Percentiles rank a stretch among this genome's conserved stretches.
Conservation (phyloP, 2,888 invertebrate genomes). For the Teleogryllus oceanicus region DNA sequence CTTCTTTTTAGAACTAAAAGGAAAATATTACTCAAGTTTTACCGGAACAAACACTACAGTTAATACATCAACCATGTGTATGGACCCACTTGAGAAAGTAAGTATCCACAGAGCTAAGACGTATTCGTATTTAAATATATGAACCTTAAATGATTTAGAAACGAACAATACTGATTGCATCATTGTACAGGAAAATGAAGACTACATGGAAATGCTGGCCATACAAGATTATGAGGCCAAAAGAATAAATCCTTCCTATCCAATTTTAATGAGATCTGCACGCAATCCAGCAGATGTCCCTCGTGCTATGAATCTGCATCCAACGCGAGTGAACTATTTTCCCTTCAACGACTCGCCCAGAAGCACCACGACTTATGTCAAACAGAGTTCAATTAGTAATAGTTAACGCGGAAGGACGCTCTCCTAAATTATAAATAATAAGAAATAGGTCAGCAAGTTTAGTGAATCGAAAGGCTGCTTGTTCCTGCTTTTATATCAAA, state of each 20-base stretch:
- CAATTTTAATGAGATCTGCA: neutral
- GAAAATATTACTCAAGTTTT: no score
- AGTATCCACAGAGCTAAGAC: neutral
- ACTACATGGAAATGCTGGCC: neutral
- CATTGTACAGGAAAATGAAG: neutral
- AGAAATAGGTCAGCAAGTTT: neutral
- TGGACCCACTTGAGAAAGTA: neutral
- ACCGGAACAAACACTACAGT: no score
- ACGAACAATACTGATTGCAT: neutral
- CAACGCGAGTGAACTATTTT: neutral
- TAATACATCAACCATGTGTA: neutral
- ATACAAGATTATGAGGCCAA: conserved; percentile 7
- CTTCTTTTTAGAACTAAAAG: no score
- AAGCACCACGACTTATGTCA: conserved; percentile 5
- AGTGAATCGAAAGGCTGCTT: no score
- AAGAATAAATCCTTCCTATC: neutral
- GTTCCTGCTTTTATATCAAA: no score
- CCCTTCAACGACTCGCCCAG: neutral
- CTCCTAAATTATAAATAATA: neutral
- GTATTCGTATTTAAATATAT: neutral
- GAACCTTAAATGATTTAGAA: neutral
- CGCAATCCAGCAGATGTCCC: neutral
- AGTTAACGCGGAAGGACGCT: neutral
- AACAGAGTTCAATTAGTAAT: neutral
- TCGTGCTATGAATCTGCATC: neutral